These are phyloP conservation scores for Sebastolobus alascanus DNA, from an alignment of 2,797 vertebrate species.

Conservation along the genomic window DNA sequence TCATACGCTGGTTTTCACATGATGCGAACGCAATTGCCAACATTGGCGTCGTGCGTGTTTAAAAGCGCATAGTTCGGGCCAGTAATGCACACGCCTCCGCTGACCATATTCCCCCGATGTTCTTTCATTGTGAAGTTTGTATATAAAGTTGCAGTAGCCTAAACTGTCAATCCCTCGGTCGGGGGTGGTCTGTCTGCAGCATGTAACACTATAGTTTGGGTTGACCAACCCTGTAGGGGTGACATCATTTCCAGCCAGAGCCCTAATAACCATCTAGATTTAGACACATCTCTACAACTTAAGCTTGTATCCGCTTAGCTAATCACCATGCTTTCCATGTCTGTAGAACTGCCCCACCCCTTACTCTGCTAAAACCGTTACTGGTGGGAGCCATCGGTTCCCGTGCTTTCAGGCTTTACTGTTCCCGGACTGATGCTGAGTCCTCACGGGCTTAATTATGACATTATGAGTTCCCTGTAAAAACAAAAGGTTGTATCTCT, in stretches of 20 bases:
- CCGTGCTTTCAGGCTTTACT: background rate
- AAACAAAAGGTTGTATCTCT: constrained; percentile 53
- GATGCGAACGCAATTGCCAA: constrained; percentile 40
- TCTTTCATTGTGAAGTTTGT: constrained; percentile 48
- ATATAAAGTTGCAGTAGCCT: constrained; percentile 55
- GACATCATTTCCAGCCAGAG: constrained; percentile 51
- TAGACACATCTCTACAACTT: constrained; percentile 14
- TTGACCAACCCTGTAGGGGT: constrained; percentile 28
- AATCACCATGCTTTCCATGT: constrained; percentile 39
- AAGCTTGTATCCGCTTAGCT: constrained; percentile 32
- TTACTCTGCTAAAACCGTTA: constrained; percentile 19
- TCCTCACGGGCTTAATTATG: constrained; percentile 46
- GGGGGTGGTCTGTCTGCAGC: constrained; percentile 57
- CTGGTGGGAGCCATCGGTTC: constrained; percentile 8
- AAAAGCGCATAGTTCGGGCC: constrained; percentile 28
- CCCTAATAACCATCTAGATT: constrained; percentile 39
- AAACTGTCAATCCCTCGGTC: constrained; percentile 40
- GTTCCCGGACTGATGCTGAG: constrained; percentile 31
- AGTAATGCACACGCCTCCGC: constrained; percentile 19
- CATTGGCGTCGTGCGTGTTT: constrained; percentile 43
- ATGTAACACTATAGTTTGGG: constrained; percentile 45
- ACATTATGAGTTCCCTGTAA: constrained; percentile 45
- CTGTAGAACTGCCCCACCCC: constrained; percentile 1
- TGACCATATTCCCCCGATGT: constrained; percentile 23
- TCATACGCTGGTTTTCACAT: constrained; percentile 54